phyloP scores from a whole-genome alignment of 2,113 vertebrate species.

The Camelus dromedarius region DNA sequence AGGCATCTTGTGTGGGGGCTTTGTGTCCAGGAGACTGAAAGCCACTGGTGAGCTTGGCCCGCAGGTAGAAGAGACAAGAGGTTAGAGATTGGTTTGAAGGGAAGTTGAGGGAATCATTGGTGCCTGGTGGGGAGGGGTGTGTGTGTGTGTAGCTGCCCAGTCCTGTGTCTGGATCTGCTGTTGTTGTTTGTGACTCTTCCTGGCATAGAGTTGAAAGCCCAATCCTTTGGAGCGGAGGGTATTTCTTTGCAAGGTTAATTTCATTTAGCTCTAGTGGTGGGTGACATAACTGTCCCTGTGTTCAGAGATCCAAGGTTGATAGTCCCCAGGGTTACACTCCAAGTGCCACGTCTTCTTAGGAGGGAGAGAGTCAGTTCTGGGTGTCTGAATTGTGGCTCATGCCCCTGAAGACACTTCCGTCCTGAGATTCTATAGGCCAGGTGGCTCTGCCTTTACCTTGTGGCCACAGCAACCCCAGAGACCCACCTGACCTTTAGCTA shows the following conservation, averaged over 20 bases:
- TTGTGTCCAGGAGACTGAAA: background rate
- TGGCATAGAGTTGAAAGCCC: background rate
- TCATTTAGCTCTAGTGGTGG: background rate
- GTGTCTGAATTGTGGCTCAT: background rate
- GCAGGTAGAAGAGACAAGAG: background rate
- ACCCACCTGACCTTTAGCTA: background rate
- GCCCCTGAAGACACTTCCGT: background rate
- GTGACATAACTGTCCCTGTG: background rate
- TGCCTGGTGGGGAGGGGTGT: background rate
- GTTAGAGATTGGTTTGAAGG: background rate
- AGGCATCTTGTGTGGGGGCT: rapidly evolving
- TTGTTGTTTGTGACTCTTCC: background rate
- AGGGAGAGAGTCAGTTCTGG: background rate
- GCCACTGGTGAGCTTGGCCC: background rate
- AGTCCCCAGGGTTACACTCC: background rate
- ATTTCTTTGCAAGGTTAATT: conserved; percentile 12
- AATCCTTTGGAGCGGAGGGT: background rate
- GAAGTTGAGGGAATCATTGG: background rate
- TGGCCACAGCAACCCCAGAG: background rate
- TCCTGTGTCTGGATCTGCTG: background rate
- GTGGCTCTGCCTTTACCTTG: background rate
- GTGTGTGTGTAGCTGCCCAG: background rate
- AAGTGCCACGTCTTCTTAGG: background rate
- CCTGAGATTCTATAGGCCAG: background rate
- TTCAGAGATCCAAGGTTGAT: background rate